Conservation (phyloP, 2,888 invertebrate genomes). For the Lasiommata megera region DNA sequence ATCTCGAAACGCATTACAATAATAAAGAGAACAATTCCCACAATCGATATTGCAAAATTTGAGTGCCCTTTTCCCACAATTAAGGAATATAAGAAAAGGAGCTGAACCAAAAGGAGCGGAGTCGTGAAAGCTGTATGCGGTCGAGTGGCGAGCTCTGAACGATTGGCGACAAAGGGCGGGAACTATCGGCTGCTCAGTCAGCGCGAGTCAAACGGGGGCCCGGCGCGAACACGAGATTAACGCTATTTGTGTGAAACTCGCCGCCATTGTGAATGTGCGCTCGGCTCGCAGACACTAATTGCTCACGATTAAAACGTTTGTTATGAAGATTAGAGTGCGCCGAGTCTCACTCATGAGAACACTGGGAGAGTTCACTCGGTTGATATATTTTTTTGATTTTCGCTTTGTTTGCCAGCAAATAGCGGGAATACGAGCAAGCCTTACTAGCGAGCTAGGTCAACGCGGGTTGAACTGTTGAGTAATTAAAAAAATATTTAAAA, state of each 20-base stretch:
- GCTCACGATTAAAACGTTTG: slow-evolving; percentile 41
- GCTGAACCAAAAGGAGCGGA: slow-evolving; percentile 36
- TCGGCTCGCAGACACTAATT: slow-evolving; percentile 43
- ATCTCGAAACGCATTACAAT: slow-evolving; percentile 36
- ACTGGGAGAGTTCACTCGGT: slow-evolving; percentile 12
- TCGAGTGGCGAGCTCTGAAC: slow-evolving; percentile 65
- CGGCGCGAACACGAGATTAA: slow-evolving; percentile 58
- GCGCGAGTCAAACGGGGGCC: slow-evolving; percentile 59
- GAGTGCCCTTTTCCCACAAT: slow-evolving; percentile 72
- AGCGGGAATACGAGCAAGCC: background rate
- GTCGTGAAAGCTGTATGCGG: slow-evolving; percentile 41
- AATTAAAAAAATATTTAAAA: too few relatives aligned
- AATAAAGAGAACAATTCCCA: slow-evolving; percentile 57
- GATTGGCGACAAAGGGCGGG: slow-evolving; percentile 55
- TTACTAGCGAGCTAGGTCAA: too few relatives aligned
- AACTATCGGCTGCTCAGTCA: slow-evolving; percentile 64
- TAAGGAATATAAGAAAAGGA: slow-evolving; percentile 49
- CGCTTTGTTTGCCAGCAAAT: slow-evolving; percentile 2
- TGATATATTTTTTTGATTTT: background rate
- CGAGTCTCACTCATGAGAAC: slow-evolving; percentile 37
- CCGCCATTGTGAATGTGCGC: slow-evolving; percentile 56
- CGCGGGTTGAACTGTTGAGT: too few relatives aligned
- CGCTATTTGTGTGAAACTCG: slow-evolving; percentile 73
- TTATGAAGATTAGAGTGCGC: slow-evolving; percentile 46
- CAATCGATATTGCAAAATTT: slow-evolving; percentile 59